Percentiles rank a stretch among this genome's conserved stretches.
Evolutionary conservation across 1,140 invertebrate species (phyloP).

Genomic region (Harlomillsia oculata): DNA sequence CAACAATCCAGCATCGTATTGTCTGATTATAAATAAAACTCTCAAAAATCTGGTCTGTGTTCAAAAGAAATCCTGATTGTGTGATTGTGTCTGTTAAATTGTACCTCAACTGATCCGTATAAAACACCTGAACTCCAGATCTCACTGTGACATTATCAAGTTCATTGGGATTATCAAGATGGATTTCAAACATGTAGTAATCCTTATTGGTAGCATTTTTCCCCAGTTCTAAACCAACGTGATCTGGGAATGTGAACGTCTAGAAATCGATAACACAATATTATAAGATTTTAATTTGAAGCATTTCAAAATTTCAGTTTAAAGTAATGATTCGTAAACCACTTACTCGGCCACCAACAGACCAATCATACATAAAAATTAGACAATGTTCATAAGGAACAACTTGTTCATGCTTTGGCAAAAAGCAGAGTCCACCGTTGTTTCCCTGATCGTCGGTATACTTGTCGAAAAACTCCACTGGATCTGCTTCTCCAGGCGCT

Average conservation of each 20-base stretch:
- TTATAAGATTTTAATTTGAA: not conserved
- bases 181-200: conserved; percentile 24
- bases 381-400: not conserved
- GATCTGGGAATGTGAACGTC: conserved; percentile 16
- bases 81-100: not conserved
- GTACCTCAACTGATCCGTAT: conserved; percentile 3
- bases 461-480: not conserved
- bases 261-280: not conserved
- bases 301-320: not conserved
- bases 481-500: not conserved
- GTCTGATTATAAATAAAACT: not conserved
- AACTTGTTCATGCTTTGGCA: not conserved
- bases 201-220: not conserved
- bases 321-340: not conserved
- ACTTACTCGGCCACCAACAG: conserved; percentile 17
- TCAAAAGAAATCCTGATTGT: not conserved
- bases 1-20: conserved; percentile 10
- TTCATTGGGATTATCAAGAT: conserved; percentile 21
- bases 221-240: conserved; percentile 15
- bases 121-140: conserved; percentile 11
- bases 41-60: no score
- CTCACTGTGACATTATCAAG: not conserved
- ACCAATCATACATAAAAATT: conserved; percentile 15
- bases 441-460: not conserved
- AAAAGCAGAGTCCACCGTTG: not conserved